phyloP scores from a whole-genome alignment of 2,888 invertebrate genomes.

The Xestia xanthographa region DNA sequence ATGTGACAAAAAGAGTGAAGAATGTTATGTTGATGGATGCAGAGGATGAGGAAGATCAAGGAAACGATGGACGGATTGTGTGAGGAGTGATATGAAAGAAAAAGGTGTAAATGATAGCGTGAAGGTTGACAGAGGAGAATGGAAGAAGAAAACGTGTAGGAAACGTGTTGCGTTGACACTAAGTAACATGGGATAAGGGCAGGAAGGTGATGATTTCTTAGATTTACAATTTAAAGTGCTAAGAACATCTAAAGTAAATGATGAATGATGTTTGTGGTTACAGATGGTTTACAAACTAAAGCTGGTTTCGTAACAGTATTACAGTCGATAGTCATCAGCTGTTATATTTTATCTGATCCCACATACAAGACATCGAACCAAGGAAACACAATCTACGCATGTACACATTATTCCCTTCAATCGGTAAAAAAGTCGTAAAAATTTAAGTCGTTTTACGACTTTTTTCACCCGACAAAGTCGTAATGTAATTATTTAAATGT shows the following conservation, averaged over 20 bases:
- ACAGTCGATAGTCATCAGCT: conserved; percentile 1
- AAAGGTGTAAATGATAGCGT: too few species aligned
- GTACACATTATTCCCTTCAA: conserved; percentile 50
- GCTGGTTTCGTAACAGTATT: not conserved
- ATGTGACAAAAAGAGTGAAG: too few species aligned
- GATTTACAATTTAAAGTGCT: too few species aligned
- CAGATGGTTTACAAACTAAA: not conserved
- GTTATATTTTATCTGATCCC: conserved; percentile 39
- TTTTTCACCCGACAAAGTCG: conserved; percentile 62
- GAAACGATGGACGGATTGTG: too few species aligned
- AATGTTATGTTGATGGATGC: too few species aligned
- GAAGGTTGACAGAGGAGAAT: too few species aligned
- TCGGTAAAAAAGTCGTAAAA: conserved; percentile 61
- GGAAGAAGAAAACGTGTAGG: too few species aligned
- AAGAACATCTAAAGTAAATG: not conserved
- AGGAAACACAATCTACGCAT: conserved; percentile 49
- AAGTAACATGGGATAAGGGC: too few species aligned
- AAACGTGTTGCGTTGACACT: too few species aligned
- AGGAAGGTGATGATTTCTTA: too few species aligned
- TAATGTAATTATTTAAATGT: conserved; percentile 70
- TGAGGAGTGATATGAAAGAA: too few species aligned
- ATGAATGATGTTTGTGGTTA: not conserved
- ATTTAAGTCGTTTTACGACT: conserved; percentile 58
- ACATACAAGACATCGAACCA: conserved; percentile 30
- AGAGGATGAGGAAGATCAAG: too few species aligned